A percentile compares a stretch with the other conserved stretches of the same genome.
Evolutionary conservation across 1,140 invertebrate species (phyloP).

Genomic region (Caenorhabditis inopinata): DNA sequence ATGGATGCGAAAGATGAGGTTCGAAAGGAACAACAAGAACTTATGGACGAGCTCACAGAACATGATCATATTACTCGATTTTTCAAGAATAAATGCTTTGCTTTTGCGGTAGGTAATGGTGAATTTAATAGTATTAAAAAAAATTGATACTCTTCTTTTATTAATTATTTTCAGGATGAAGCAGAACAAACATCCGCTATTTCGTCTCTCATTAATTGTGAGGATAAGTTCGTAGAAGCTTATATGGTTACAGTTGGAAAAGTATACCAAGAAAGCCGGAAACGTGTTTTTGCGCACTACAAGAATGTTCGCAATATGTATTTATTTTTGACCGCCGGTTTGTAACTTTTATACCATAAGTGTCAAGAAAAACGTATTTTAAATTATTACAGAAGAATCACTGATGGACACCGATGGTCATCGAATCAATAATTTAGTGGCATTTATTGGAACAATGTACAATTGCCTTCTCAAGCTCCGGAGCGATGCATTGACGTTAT

Average conservation of each 20-base stretch:
- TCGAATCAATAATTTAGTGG: neutral
- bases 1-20: neutral
- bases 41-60: conserved; percentile 3
- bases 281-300: neutral
- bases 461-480: neutral
- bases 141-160: no score
- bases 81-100: neutral
- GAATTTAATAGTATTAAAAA: neutral
- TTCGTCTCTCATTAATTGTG: neutral
- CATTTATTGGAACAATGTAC: neutral
- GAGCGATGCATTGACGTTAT: neutral
- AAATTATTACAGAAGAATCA: neutral
- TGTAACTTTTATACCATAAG: no score
- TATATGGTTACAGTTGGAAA: neutral
- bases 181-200: neutral
- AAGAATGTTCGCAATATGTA: neutral
- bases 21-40: neutral
- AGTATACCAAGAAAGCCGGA: neutral
- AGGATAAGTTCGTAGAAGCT: neutral
- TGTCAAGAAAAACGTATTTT: no score
- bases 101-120: neutral
- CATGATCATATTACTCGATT: neutral
- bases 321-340: neutral
- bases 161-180: neutral
- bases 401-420: neutral